Conservation (phyloP, 2,113 vertebrate genomes). For the Osmerus eperlanus region DNA sequence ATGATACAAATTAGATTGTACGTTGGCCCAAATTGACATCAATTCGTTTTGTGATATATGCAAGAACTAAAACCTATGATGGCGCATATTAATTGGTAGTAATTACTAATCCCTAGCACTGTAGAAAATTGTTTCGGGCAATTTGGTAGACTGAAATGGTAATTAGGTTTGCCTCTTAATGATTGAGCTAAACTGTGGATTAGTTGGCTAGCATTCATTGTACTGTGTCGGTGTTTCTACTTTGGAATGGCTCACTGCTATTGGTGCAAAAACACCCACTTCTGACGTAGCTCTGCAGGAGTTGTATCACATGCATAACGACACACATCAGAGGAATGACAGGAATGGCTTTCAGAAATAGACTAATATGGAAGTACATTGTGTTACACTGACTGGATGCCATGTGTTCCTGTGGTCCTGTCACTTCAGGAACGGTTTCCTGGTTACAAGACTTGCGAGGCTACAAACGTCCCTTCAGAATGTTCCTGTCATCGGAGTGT, state of each 20-base stretch:
- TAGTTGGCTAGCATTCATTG: slow-evolving; percentile 20
- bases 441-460: background rate
- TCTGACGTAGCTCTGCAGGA: too few relatives aligned
- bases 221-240: background rate
- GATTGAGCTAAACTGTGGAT: slow-evolving; percentile 31
- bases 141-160: slow-evolving; percentile 39
- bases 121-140: slow-evolving; percentile 28
- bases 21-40: slow-evolving; percentile 14
- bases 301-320: too few relatives aligned
- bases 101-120: slow-evolving; percentile 34
- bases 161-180: slow-evolving; percentile 33
- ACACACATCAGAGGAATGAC: too few relatives aligned
- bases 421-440: background rate
- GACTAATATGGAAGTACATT: too few relatives aligned
- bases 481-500: background rate
- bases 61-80: slow-evolving; percentile 22
- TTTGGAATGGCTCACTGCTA: too few relatives aligned
- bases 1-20: slow-evolving; percentile 14
- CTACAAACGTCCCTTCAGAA: background rate
- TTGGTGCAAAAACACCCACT: too few relatives aligned
- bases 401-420: background rate
- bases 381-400: too few relatives aligned
- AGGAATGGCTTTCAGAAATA: too few relatives aligned
- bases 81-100: slow-evolving; percentile 32
- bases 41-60: slow-evolving; percentile 20